Evolutionary conservation across 2,888 invertebrate species (phyloP).

Genomic region (Aquatica leii): DNA sequence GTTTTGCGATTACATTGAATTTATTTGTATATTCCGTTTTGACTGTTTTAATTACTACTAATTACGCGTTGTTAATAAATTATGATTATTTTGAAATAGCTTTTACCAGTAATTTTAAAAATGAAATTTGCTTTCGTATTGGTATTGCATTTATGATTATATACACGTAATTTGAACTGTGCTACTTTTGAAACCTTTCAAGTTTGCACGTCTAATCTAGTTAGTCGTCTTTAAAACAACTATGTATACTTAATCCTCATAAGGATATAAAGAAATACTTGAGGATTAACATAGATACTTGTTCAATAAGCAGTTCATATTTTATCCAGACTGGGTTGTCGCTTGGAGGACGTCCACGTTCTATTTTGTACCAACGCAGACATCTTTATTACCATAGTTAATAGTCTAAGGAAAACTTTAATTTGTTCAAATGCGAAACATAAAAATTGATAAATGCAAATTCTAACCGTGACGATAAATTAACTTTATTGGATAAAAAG

Average conservation of each 20-base stretch:
- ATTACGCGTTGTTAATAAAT: slow-evolving; percentile 1
- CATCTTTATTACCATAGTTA: too few species aligned
- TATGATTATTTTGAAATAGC: not conserved
- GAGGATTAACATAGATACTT: slow-evolving; percentile 9
- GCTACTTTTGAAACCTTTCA: slow-evolving; percentile 27
- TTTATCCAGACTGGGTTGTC: too few species aligned
- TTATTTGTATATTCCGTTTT: slow-evolving; percentile 3
- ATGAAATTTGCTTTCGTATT: slow-evolving; percentile 9
- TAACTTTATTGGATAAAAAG: too few species aligned
- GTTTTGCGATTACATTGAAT: not conserved
- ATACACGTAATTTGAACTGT: slow-evolving; percentile 18
- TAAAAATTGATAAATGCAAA: too few species aligned
- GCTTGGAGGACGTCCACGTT: too few species aligned
- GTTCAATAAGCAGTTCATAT: not conserved
- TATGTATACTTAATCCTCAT: slow-evolving; percentile 7
- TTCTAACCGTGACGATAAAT: too few species aligned
- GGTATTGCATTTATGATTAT: slow-evolving; percentile 15
- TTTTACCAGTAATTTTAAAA: slow-evolving; percentile 3
- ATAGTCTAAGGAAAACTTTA: too few species aligned
- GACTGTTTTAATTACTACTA: slow-evolving; percentile 1
- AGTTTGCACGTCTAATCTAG: slow-evolving; percentile 26
- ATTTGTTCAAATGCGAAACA: too few species aligned
- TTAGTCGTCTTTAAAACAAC: slow-evolving; percentile 15
- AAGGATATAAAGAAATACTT: slow-evolving; percentile 7
- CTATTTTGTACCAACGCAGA: too few species aligned